Evolutionary conservation across 2,888 invertebrate genomes (phyloP), one percentile per base, ranked within the genome.

Genomic region (Ecliptopera silaceata): DNA sequence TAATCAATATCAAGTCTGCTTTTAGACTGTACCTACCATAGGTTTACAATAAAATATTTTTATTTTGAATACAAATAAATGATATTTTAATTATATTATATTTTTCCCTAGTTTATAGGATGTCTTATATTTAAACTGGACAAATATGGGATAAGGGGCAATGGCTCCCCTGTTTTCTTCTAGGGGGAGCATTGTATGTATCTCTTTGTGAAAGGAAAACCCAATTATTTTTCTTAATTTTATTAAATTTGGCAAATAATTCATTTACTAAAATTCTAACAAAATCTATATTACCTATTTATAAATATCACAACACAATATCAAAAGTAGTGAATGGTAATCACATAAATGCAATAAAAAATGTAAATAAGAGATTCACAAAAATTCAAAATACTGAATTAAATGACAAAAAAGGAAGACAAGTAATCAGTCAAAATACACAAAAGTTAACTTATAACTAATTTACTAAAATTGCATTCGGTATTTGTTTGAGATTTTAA

Each of bases 21-120:
- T 61, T 65, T 64, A 62, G 64, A 74, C 64, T 75, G 15, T 62
- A 38, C 13, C 11, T 75, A 72, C 70, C 70, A 64, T 79, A 77
- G 73, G 71, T 79, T 77, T 68, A 74, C 66, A 84, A 76, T 85
- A 82, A 36, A 82, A 85, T 82, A 79, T 82, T 81, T 83, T 80
- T 78, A 65, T 68, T 64, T 64, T 52, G 26, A 39, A 56, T 56
- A 55, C 6, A 22, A 42, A 55, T 4, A 22, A 42, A 41, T 31
- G 42, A 26, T 26, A 26, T 42, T 26, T 42, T 13, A 26, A 8
- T 26, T 8, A 26, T 26, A 26, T n/a, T n/a, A n/a, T n/a, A n/a
- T n/a, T n/a, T n/a, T n/a, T n/a, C n/a, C n/a, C n/a, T n/a, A n/a
- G n/a, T n/a, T n/a, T n/a, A n/a, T n/a, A n/a, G n/a, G n/a, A n/a